These are phyloP conservation scores for Eupithecia centaureata DNA, from an alignment of 2,888 invertebrate species.

Conservation along the genomic window DNA sequence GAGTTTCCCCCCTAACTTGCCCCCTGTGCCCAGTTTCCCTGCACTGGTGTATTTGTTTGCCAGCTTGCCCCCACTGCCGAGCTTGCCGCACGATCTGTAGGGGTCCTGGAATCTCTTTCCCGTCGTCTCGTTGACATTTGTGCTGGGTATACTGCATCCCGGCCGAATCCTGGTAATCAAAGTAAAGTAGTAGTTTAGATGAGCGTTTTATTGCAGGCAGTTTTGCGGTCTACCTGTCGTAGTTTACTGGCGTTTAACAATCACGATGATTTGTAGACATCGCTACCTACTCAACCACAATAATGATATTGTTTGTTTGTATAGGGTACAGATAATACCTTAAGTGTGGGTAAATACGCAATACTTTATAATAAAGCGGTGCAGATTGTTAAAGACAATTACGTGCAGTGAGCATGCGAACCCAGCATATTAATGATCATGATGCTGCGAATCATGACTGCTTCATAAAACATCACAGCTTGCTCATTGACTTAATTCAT, in stretches of 20 bases:
- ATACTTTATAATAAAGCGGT: constrained; percentile 37
- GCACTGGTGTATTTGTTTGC: constrained; percentile 72
- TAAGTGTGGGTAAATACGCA: constrained; percentile 23
- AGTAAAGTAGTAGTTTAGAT: neutral
- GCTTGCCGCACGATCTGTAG: constrained; percentile 76
- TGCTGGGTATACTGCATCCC: constrained; percentile 79
- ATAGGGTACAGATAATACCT: constrained; percentile 31
- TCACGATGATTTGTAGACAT: constrained; percentile 7
- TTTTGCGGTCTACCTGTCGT: neutral
- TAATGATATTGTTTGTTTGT: constrained; percentile 37
- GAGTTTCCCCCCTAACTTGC: constrained; percentile 71
- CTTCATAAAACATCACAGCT: constrained; percentile 13
- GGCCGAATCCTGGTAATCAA: constrained; percentile 69
- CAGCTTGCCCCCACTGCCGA: constrained; percentile 71
- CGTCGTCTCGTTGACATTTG: constrained; percentile 66
- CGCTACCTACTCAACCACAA: constrained; percentile 23
- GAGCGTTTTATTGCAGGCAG: neutral
- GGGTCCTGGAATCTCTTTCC: constrained; percentile 75
- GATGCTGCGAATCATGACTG: constrained; percentile 42
- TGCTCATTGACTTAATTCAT: constrained; percentile 17
- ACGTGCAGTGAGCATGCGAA: constrained; percentile 59
- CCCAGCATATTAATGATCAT: constrained; percentile 45
- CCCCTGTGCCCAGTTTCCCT: constrained; percentile 72
- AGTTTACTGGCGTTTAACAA: neutral
- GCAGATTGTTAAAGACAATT: constrained; percentile 48